Evolutionary conservation across 2,888 invertebrate species (phyloP).

Genomic region (Noctua janthina): DNA sequence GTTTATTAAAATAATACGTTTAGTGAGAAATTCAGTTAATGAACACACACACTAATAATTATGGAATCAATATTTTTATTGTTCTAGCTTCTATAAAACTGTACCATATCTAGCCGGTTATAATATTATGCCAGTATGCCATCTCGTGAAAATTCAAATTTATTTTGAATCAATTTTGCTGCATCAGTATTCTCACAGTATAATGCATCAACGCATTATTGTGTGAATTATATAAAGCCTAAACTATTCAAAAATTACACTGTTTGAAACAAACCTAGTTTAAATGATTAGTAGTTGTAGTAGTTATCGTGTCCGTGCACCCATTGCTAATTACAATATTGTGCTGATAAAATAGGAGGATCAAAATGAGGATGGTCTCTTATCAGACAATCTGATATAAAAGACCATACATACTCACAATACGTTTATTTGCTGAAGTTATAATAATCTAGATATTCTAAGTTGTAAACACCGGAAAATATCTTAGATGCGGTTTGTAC

Average conservation of each 20-base stretch:
- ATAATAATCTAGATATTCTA: neutral
- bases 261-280: constrained; percentile 1
- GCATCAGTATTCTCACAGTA: neutral
- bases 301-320: neutral
- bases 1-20: neutral
- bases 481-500: neutral
- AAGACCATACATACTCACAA: constrained; percentile 36
- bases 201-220: constrained; percentile 2
- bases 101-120: neutral
- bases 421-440: neutral
- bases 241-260: neutral
- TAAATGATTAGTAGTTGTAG: neutral
- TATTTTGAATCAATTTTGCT: neutral
- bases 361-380: constrained; percentile 66
- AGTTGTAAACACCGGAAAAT: constrained; percentile 33
- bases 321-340: constrained; percentile 4
- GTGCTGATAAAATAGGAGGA: constrained; percentile 50
- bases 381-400: constrained; percentile 27
- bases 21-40: neutral
- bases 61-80: neutral
- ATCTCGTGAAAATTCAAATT: constrained; percentile 26
- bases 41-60: neutral
- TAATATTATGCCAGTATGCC: constrained; percentile 23
- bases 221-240: constrained; percentile 4
- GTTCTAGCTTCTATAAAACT: neutral